Evolutionary conservation across 1,140 invertebrate species (phyloP).

Genomic region (Lordiphosa mommai): DNA sequence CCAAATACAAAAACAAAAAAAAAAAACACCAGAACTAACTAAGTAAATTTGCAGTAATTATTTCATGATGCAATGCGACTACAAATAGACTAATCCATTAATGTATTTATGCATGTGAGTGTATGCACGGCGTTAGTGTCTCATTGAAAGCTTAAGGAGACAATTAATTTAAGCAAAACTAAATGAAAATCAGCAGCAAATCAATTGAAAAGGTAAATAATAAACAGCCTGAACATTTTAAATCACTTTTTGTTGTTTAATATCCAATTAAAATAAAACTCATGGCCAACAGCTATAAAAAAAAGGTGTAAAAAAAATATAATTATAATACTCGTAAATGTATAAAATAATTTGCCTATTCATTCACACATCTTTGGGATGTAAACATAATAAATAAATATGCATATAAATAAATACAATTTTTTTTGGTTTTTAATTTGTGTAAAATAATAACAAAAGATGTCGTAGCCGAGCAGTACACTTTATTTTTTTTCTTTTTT

Average conservation of each 20-base stretch:
- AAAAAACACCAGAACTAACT: constrained; percentile 10
- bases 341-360: constrained; percentile 69
- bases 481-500: constrained; percentile 32
- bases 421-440: constrained; percentile 26
- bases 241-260: constrained; percentile 59
- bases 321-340: constrained; percentile 33
- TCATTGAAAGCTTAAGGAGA: neutral
- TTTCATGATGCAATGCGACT: constrained; percentile 25
- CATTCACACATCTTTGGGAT: constrained; percentile 66
- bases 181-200: neutral
- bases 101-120: constrained; percentile 10
- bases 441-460: too few relatives aligned
- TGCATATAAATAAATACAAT: constrained; percentile 17
- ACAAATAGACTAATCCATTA: constrained; percentile 17
- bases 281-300: constrained; percentile 12
- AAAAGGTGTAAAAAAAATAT: constrained; percentile 15
- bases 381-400: constrained; percentile 47
- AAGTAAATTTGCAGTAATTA: constrained; percentile 11
- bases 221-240: constrained; percentile 12
- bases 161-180: too few relatives aligned
- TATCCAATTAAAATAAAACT: constrained; percentile 63
- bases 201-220: constrained; percentile 16
- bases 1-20: constrained; percentile 4
- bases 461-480: constrained; percentile 3
- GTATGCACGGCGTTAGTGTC: constrained; percentile 19